A percentile compares a stretch with the other conserved stretches of the same genome.
Evolutionary conservation across 2,797 vertebrate species (phyloP).

Genomic region (Gymnocypris eckloni): DNA sequence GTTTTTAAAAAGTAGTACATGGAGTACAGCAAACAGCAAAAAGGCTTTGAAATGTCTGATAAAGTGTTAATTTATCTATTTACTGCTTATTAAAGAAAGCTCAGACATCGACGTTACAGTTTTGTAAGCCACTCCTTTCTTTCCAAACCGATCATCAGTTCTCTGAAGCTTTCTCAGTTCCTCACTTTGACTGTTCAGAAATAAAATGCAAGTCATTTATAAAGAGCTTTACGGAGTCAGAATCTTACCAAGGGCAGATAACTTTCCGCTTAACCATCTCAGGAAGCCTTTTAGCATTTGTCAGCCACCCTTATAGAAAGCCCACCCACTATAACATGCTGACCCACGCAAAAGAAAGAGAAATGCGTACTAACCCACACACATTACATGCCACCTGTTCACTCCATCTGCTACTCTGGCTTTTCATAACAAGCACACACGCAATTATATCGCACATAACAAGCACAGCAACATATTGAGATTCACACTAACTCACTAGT

Average conservation of each 20-base stretch:
- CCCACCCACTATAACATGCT: conserved; percentile 40
- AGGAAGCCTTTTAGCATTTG: conserved; percentile 40
- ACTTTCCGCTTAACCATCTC: not conserved
- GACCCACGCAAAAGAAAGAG: conserved; percentile 42
- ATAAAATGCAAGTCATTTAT: not conserved
- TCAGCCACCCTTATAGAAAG: conserved; percentile 42
- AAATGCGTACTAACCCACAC: conserved; percentile 51
- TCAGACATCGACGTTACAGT: not conserved
- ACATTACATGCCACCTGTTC: conserved; percentile 58
- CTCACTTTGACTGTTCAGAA: not conserved
- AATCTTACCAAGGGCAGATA: not conserved
- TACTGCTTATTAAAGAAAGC: not conserved
- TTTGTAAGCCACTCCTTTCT: not conserved
- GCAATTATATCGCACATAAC: conserved; percentile 3
- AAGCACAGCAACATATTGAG: conserved; percentile 17
- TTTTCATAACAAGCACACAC: conserved; percentile 37
- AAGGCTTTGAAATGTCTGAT: not conserved
- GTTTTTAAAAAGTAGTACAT: not conserved
- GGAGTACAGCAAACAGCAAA: not conserved
- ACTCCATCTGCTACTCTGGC: conserved; percentile 56
- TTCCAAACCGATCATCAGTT: not conserved
- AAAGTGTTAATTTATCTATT: not conserved
- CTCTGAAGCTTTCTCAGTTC: not conserved
- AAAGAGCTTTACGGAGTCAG: not conserved
- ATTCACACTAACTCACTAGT: not conserved